A percentile compares a stretch with the other conserved stretches of the same genome.
phyloP scores from a whole-genome alignment of 2,888 invertebrate genomes.

The Drosophila glabriapex region DNA sequence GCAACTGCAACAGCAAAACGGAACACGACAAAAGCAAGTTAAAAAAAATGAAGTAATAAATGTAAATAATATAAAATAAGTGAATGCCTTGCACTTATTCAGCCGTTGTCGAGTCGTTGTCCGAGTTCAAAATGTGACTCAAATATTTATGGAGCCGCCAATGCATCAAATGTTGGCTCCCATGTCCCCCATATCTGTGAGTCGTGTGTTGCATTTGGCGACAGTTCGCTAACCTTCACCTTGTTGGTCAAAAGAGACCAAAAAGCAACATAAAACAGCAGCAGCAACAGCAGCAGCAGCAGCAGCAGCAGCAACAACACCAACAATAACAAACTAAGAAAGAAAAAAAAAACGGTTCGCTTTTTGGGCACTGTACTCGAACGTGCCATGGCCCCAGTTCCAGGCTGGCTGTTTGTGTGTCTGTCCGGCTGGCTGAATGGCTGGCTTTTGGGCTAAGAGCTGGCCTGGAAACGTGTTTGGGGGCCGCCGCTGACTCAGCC shows the following conservation, averaged over 20 bases:
- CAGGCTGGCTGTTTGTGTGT: slow-evolving; percentile 15
- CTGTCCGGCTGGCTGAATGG: not conserved
- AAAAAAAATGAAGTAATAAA: not conserved
- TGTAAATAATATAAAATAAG: not conserved
- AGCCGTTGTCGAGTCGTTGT: slow-evolving; percentile 13
- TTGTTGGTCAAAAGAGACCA: slow-evolving; percentile 66
- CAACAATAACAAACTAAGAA: slow-evolving; percentile 12
- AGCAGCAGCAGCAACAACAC: slow-evolving; percentile 1
- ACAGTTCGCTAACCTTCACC: slow-evolving; percentile 71
- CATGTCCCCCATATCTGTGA: slow-evolving; percentile 10
- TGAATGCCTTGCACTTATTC: slow-evolving; percentile 25
- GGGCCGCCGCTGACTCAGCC: slow-evolving; percentile 63
- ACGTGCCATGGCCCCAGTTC: slow-evolving; percentile 60
- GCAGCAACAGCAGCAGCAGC: not conserved
- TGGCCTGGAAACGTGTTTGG: slow-evolving; percentile 75
- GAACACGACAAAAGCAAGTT: slow-evolving; percentile 23
- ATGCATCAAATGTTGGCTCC: slow-evolving; percentile 16
- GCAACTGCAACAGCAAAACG: slow-evolving; percentile 25
- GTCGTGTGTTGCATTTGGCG: slow-evolving; percentile 52
- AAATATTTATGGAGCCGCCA: slow-evolving; percentile 50
- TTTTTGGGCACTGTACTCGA: slow-evolving; percentile 34
- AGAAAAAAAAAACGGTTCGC: slow-evolving; percentile 14
- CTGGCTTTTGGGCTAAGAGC: slow-evolving; percentile 38
- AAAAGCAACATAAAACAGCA: slow-evolving; percentile 25
- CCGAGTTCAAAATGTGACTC: slow-evolving; percentile 49